Conservation (phyloP, 2,113 vertebrate species). For the Bufo gargarizans region DNA sequence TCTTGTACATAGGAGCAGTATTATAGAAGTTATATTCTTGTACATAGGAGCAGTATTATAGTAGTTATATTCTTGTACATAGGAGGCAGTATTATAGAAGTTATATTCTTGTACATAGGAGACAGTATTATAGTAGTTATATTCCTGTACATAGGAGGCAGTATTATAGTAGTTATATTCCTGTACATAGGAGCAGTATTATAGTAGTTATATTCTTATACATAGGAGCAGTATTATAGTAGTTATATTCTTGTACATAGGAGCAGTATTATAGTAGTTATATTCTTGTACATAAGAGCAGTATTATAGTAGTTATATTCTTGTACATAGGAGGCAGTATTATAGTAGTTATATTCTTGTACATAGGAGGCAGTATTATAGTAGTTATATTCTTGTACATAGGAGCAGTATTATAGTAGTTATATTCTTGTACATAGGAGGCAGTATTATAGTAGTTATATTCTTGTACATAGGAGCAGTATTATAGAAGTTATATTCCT, state of each 20-base stretch:
- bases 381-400: background rate
- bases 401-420: background rate
- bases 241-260: conserved; percentile 2
- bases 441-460: conserved; percentile 1
- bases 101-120: too few species aligned
- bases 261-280: conserved; percentile 13
- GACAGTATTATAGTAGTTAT: background rate
- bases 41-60: too few species aligned
- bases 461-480: background rate
- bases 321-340: too few species aligned
- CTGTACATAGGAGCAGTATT: background rate
- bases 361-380: background rate
- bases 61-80: too few species aligned
- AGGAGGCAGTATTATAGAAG: too few species aligned
- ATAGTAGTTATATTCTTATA: background rate
- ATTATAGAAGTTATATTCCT: too few species aligned
- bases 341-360: too few species aligned
- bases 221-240: background rate
- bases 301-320: too few species aligned
- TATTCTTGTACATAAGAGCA: background rate
- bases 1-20: too few species aligned
- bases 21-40: too few species aligned
- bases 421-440: background rate
- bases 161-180: conserved; percentile 13
- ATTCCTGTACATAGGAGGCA: background rate